Percentiles rank a stretch among this genome's conserved stretches.
Conservation (phyloP, 1,140 invertebrate genomes). For the Lordiphosa collinella region DNA sequence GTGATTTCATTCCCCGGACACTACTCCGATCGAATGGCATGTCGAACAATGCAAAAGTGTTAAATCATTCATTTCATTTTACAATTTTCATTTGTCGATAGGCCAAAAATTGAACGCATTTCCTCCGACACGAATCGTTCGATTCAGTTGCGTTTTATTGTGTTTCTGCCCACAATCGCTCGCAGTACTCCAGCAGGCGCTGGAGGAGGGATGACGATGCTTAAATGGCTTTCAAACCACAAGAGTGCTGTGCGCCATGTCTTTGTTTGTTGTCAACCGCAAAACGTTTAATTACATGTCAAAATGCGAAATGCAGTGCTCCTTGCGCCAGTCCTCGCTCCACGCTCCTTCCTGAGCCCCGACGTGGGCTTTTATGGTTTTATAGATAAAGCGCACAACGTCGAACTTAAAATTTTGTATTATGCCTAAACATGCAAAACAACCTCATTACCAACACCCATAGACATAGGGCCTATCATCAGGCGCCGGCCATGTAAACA, state of each 20-base stretch:
- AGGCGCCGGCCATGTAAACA: conserved; percentile 3
- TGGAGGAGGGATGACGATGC: neutral
- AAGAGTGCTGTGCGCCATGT: conserved; percentile 17
- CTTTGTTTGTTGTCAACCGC: conserved; percentile 34
- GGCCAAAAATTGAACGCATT: conserved; percentile 9
- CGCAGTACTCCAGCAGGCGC: no score
- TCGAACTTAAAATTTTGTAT: conserved; percentile 32
- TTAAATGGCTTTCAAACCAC: conserved; percentile 28
- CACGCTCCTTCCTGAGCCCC: conserved; percentile 3
- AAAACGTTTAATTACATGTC: conserved; percentile 52
- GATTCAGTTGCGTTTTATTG: conserved; percentile 17
- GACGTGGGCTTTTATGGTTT: conserved; percentile 13
- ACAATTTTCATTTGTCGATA: conserved; percentile 11
- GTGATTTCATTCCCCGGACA: no score
- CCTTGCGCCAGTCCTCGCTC: neutral
- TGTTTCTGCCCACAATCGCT: conserved; percentile 1
- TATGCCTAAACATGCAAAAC: conserved; percentile 45
- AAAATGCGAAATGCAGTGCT: conserved; percentile 42
- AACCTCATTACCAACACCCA: conserved; percentile 34
- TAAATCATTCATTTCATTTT: conserved; percentile 22
- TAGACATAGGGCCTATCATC: neutral
- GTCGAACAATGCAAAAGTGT: no score
- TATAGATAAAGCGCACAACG: conserved; percentile 38
- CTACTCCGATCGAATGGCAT: no score
- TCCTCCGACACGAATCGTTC: conserved; percentile 28